These are phyloP conservation scores for Lithophane ornitopus DNA, from an alignment of 2,888 invertebrate species.

Conservation along the genomic window DNA sequence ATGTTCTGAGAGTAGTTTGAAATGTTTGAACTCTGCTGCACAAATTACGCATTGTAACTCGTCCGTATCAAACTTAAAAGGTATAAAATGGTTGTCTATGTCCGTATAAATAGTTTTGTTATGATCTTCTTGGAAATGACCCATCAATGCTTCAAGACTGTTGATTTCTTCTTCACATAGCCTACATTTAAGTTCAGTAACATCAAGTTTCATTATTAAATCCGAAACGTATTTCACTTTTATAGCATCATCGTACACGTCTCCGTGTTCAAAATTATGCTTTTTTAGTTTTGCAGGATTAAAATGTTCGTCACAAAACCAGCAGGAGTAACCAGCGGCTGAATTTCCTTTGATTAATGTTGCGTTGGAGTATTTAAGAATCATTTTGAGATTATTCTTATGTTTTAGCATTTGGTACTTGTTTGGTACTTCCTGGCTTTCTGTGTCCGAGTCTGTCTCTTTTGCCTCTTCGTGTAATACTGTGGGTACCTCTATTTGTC, in stretches of 20 bases:
- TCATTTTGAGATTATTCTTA: slow-evolving; percentile 60
- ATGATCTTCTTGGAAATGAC: slow-evolving; percentile 30
- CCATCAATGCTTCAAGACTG: slow-evolving; percentile 34
- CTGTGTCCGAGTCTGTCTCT: slow-evolving; percentile 4
- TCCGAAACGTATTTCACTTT: slow-evolving; percentile 59
- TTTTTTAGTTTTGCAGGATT: slow-evolving; percentile 13
- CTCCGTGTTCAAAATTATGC: slow-evolving; percentile 28
- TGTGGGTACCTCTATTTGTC: neutral
- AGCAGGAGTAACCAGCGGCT: slow-evolving; percentile 65
- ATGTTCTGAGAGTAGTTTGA: slow-evolving; percentile 78
- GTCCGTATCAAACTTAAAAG: slow-evolving; percentile 77
- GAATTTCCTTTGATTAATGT: slow-evolving; percentile 66
- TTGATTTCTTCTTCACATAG: slow-evolving; percentile 24
- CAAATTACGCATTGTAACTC: slow-evolving; percentile 75
- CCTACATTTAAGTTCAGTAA: slow-evolving; percentile 38
- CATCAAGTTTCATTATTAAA: slow-evolving; percentile 45
- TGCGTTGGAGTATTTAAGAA: slow-evolving; percentile 68
- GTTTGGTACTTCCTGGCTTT: slow-evolving; percentile 28
- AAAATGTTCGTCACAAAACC: slow-evolving; percentile 28
- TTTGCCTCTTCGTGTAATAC: neutral
- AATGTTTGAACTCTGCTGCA: slow-evolving; percentile 70
- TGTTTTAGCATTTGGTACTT: slow-evolving; percentile 58
- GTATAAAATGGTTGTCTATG: slow-evolving; percentile 78
- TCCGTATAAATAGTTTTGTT: slow-evolving; percentile 67
- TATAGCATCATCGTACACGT: slow-evolving; percentile 34